Evolutionary conservation across 2,113 vertebrate species (phyloP).

Genomic region (Alaudala cheleensis): DNA sequence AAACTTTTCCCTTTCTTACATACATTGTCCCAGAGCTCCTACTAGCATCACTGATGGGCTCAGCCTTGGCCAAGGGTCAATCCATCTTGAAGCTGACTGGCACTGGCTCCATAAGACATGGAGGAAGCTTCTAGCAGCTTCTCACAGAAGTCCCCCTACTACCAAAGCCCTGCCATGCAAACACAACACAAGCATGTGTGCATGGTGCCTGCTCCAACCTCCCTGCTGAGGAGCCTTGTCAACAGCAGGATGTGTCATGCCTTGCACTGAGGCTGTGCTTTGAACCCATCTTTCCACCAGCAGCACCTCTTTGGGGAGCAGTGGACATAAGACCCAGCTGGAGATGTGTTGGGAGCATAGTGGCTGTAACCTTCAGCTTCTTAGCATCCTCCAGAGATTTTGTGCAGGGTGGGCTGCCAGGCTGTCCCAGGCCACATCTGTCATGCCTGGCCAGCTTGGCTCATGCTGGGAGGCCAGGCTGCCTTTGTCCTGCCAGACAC

Average conservation of each 20-base stretch:
- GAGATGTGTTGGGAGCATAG: not conserved
- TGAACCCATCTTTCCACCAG: not conserved
- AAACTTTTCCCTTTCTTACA: not conserved
- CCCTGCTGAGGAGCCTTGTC: not conserved
- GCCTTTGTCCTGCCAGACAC: not conserved
- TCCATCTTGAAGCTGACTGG: not conserved
- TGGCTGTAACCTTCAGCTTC: not conserved
- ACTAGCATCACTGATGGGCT: not conserved
- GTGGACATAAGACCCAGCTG: not conserved
- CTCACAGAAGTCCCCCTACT: not conserved
- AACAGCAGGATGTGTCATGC: not conserved
- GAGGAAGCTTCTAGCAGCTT: not conserved
- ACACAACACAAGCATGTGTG: not conserved
- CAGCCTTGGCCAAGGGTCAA: not conserved
- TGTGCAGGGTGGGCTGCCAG: fast-evolving
- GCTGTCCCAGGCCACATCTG: not conserved
- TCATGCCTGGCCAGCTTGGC: not conserved
- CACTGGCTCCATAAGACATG: not conserved
- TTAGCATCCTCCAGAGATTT: not conserved
- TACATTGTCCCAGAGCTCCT: not conserved
- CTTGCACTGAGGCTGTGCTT: not conserved
- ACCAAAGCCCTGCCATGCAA: not conserved
- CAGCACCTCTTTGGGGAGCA: not conserved
- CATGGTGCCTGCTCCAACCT: not conserved
- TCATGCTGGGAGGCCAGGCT: not conserved